A percentile compares a stretch with the other conserved stretches of the same genome.
phyloP scores from a whole-genome alignment of 2,797 vertebrate species.

The Nyctibius grandis region DNA sequence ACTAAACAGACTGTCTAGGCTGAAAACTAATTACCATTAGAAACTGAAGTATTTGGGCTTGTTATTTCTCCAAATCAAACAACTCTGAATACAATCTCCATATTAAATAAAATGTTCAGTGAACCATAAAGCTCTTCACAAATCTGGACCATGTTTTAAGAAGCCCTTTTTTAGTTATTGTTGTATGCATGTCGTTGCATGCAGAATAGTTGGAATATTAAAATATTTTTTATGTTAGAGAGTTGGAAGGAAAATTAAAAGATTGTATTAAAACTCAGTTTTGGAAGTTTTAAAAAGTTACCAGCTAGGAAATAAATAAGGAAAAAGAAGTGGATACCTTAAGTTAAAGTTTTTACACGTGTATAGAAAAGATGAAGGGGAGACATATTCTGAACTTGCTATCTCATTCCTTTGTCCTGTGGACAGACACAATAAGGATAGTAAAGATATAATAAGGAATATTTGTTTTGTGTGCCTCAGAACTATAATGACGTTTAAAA shows the following conservation, averaged over 20 bases:
- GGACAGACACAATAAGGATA: background rate
- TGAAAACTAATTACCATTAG: constrained; percentile 82
- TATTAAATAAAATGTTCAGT: constrained; percentile 70
- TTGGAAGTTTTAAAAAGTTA: background rate
- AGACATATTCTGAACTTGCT: background rate
- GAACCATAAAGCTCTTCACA: constrained; percentile 59
- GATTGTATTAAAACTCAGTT: background rate
- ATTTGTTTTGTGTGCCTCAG: background rate
- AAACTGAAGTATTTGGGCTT: constrained; percentile 76
- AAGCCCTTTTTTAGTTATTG: background rate
- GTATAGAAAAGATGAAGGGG: background rate
- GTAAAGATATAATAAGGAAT: background rate
- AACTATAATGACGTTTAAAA: background rate
- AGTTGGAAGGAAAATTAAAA: background rate
- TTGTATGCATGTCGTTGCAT: constrained; percentile 20
- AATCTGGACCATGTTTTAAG: constrained; percentile 58
- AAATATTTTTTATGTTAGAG: background rate
- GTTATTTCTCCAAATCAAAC: constrained; percentile 79
- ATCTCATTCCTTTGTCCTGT: background rate
- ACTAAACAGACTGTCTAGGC: constrained; percentile 79
- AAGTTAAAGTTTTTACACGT: background rate
- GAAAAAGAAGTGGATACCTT: background rate
- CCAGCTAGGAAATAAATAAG: background rate
- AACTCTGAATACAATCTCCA: constrained; percentile 73
- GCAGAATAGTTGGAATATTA: constrained; percentile 31